phyloP scores from a whole-genome alignment of 35 echinoderm and acorn worm genomes.

The Ophioderma brevispina region DNA sequence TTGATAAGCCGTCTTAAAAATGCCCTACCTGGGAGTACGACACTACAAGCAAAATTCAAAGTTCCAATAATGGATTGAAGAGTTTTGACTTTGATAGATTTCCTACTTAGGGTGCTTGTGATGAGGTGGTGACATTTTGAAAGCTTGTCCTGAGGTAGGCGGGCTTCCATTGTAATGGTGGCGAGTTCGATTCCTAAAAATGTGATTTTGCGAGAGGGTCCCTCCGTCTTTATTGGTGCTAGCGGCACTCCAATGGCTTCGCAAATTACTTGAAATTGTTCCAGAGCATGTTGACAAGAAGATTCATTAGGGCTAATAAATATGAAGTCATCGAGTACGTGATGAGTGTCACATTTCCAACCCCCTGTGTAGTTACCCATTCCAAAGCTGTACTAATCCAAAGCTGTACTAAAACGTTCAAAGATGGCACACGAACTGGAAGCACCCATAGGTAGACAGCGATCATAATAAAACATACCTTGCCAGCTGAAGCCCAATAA shows the following conservation, averaged over 20 bases:
- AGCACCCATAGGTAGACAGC: constrained; percentile 17
- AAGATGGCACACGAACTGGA: constrained; percentile 18
- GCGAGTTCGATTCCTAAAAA: constrained; percentile 44
- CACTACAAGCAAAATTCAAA: constrained; percentile 56
- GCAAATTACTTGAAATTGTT: neutral
- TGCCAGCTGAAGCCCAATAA: neutral
- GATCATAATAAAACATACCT: constrained; percentile 17
- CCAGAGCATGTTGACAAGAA: neutral
- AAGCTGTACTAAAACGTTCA: constrained; percentile 5
- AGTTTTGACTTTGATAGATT: too few relatives aligned
- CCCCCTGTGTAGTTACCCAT: too few relatives aligned
- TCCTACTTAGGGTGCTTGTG: neutral
- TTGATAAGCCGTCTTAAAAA: too few relatives aligned
- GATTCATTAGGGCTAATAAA: neutral
- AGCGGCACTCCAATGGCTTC: neutral
- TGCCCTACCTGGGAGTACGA: too few relatives aligned
- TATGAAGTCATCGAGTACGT: neutral
- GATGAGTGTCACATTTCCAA: too few relatives aligned
- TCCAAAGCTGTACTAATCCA: neutral
- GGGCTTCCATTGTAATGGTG: neutral
- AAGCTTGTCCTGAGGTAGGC: constrained; percentile 33
- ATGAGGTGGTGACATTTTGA: neutral
- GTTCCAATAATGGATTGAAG: constrained; percentile 40
- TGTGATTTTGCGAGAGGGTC: neutral
- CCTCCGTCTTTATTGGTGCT: constrained; percentile 30